These are phyloP conservation scores for Epiblema foenella DNA, from an alignment of 2,888 invertebrate genomes.

Conservation along the genomic window DNA sequence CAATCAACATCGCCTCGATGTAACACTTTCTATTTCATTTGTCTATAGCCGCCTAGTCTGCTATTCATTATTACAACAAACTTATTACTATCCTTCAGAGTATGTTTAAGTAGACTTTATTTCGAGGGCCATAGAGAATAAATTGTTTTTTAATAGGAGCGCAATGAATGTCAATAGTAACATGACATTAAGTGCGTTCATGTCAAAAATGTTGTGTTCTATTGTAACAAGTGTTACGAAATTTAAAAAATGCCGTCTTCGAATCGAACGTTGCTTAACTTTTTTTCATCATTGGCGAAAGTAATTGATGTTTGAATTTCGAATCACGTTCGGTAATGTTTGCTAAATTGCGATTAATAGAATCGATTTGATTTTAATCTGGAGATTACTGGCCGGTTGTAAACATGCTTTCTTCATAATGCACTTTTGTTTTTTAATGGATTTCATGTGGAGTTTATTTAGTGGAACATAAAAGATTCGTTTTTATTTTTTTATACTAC, in stretches of 20 bases:
- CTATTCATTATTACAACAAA: constrained; percentile 50
- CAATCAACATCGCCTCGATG: constrained; percentile 57
- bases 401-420: constrained; percentile 27
- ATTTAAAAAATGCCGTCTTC: constrained; percentile 56
- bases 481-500: too few species aligned
- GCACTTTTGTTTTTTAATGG: background rate
- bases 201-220: constrained; percentile 61
- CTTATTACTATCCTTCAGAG: constrained; percentile 31
- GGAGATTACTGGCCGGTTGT: constrained; percentile 30
- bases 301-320: constrained; percentile 41
- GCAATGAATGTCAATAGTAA: constrained; percentile 50
- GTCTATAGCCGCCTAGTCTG: constrained; percentile 53
- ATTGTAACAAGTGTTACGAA: constrained; percentile 60
- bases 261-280: constrained; percentile 45
- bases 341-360: constrained; percentile 41
- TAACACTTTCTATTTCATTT: constrained; percentile 69
- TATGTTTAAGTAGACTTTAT: constrained; percentile 44
- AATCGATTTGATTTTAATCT: constrained; percentile 37
- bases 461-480: too few species aligned
- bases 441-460: background rate
- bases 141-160: background rate
- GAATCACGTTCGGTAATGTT: constrained; percentile 34
- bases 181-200: constrained; percentile 65
- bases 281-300: constrained; percentile 38
- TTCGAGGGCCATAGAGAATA: background rate